Evolutionary conservation across 2,797 vertebrate species (phyloP), one percentile per base, ranked within the genome.

Genomic region (Capromys pilorides): DNA sequence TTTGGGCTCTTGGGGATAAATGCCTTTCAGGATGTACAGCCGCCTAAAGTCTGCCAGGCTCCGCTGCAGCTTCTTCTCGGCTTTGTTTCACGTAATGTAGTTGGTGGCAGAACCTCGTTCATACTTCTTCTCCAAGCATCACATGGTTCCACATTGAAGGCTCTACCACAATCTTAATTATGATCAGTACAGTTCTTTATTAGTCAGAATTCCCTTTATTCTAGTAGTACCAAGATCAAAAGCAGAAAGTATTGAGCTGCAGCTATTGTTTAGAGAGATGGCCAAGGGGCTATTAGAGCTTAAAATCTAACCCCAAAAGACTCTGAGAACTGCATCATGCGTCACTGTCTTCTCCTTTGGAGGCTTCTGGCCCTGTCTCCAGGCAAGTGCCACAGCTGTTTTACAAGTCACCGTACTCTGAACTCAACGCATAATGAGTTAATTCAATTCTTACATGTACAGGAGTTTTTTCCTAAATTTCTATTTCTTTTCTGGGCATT

Each of bases 401-500:
- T 85, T 92, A 24, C 81, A 89, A 91, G 81, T 82, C 80, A 91
- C 36, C 28, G 39, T 11, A 31, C 14, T 94, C 26, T 89, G 81
- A 95, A 71, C 18, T 45, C 21, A 45, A n/a, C 69, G 49, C 6
- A 81, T 84, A 61, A n/a, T n/a, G 51, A 6, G 91, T 75, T 86
- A 91, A 91, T 39, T 92, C 80, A 93, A 75, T 33, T 57, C 79
- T 67, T 79, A 36, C 22, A 24, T 86, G 59, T n/a, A 39, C 45
- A 57, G 1, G 54, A 73, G 18, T 79, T 91, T 14, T 28, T 92
- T 92, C 13, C 67, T 85, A 81, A 82, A 39, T 91, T 95, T 96
- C 78, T 94, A 18, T 91, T 71, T 88, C 59, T 93, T 88, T 91
- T 67, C 80, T 84, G 66, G 39, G 39, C 64, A 95, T 94, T 89